Conservation (phyloP, 2,888 invertebrate genomes). For the Metalampra italica region DNA sequence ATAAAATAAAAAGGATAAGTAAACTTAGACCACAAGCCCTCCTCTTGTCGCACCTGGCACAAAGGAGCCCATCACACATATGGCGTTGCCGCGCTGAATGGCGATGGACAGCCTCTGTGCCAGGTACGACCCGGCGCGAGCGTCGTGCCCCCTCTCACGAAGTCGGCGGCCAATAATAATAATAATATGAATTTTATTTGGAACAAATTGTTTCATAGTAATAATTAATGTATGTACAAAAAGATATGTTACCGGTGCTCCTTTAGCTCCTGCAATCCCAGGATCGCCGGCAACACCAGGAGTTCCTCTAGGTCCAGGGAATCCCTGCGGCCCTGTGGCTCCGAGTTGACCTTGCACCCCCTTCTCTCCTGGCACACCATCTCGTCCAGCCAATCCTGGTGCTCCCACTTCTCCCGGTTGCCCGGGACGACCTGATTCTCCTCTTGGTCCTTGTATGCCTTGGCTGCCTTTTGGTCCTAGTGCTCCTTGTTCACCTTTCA, state of each 20-base stretch:
- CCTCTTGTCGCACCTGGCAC: too few relatives aligned
- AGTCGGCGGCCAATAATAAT: too few relatives aligned
- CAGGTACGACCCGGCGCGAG: too few relatives aligned
- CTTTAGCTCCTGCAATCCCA: constrained; percentile 86
- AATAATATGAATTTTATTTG: too few relatives aligned
- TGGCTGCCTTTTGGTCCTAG: constrained; percentile 88
- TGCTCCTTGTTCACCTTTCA: constrained; percentile 88
- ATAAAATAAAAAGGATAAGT: too few relatives aligned
- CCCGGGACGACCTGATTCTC: constrained; percentile 89
- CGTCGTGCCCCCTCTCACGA: too few relatives aligned
- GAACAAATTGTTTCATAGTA: too few relatives aligned
- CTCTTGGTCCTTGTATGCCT: constrained; percentile 89
- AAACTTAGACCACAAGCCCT: too few relatives aligned
- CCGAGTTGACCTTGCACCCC: constrained; percentile 86
- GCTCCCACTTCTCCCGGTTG: constrained; percentile 87
- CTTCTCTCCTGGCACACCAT: constrained; percentile 89
- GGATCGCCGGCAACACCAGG: constrained; percentile 86
- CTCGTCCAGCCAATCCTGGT: constrained; percentile 86
- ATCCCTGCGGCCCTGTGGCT: constrained; percentile 87
- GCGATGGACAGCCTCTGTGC: too few relatives aligned
- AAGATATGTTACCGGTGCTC: constrained; percentile 76
- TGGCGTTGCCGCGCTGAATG: too few relatives aligned
- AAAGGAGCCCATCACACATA: too few relatives aligned
- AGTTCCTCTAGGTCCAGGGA: constrained; percentile 88
- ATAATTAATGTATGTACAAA: too few relatives aligned